Conservation (phyloP, 2,797 vertebrate species). For the Pampus argenteus region DNA sequence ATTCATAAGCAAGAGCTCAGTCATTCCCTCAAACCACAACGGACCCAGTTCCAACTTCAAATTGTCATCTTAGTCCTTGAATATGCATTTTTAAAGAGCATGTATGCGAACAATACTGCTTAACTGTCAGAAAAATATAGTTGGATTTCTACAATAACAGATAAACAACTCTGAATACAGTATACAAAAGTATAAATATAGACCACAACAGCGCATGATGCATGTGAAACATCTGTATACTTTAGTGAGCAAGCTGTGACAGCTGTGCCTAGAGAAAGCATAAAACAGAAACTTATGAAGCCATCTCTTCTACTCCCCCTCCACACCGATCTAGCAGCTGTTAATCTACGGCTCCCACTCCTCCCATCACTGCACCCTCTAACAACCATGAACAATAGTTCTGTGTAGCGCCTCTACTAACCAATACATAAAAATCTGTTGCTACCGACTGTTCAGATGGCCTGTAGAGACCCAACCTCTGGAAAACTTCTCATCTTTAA, state of each 20-base stretch:
- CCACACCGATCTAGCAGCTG: slow-evolving; percentile 64
- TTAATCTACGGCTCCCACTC: slow-evolving; percentile 63
- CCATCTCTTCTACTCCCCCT: slow-evolving; percentile 53
- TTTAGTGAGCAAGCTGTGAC: slow-evolving; percentile 22
- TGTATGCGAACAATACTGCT: too few species aligned
- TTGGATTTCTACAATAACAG: not conserved
- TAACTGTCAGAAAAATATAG: not conserved
- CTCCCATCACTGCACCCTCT: slow-evolving; percentile 69
- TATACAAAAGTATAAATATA: not conserved
- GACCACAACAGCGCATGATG: not conserved
- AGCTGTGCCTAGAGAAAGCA: slow-evolving; percentile 17
- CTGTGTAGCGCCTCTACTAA: slow-evolving; percentile 60
- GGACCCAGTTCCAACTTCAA: not conserved
- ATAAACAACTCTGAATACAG: not conserved
- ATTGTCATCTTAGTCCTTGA: not conserved
- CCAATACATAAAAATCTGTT: slow-evolving; percentile 37
- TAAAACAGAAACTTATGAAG: slow-evolving; percentile 37
- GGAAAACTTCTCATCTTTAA: slow-evolving; percentile 19
- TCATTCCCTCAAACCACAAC: slow-evolving; percentile 45
- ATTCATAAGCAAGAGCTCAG: slow-evolving; percentile 38
- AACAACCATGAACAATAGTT: slow-evolving; percentile 68
- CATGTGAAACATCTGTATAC: slow-evolving; percentile 12
- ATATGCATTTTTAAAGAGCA: slow-evolving; percentile 4
- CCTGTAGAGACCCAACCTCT: slow-evolving; percentile 7
- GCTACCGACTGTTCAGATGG: slow-evolving; percentile 23